Conservation (phyloP, 2,113 vertebrate species). For the Strix uralensis region DNA sequence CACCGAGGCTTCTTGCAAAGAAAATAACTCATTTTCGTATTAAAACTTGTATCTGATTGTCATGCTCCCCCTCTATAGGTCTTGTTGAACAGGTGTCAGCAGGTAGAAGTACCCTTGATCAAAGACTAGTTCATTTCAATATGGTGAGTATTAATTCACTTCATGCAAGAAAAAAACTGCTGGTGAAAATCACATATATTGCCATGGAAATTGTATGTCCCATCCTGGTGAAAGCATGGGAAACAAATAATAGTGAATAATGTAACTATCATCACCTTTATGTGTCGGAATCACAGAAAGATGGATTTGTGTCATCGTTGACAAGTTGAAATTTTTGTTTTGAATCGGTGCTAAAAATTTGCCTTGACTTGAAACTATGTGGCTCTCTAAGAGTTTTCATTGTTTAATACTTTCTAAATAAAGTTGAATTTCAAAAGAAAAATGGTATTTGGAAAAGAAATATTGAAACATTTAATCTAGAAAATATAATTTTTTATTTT, state of each 20-base stretch:
- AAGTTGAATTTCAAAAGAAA: background rate
- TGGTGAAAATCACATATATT: background rate
- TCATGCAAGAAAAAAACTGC: background rate
- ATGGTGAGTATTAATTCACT: background rate
- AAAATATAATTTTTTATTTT: background rate
- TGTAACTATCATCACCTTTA: background rate
- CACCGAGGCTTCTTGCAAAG: background rate
- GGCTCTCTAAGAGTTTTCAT: background rate
- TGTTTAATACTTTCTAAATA: background rate
- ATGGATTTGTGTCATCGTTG: background rate
- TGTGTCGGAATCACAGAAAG: background rate
- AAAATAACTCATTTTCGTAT: background rate
- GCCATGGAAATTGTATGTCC: background rate
- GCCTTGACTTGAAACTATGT: background rate
- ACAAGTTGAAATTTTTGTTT: background rate
- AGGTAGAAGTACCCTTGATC: background rate
- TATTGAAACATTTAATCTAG: background rate
- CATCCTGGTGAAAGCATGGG: background rate
- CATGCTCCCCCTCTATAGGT: background rate
- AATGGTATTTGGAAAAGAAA: background rate
- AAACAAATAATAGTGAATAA: background rate
- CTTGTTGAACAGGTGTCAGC: background rate
- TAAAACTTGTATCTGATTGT: background rate
- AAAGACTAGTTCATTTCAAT: background rate
- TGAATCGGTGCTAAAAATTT: background rate